phyloP scores from a whole-genome alignment of 2,797 vertebrate species.

The Spheniscus humboldti region DNA sequence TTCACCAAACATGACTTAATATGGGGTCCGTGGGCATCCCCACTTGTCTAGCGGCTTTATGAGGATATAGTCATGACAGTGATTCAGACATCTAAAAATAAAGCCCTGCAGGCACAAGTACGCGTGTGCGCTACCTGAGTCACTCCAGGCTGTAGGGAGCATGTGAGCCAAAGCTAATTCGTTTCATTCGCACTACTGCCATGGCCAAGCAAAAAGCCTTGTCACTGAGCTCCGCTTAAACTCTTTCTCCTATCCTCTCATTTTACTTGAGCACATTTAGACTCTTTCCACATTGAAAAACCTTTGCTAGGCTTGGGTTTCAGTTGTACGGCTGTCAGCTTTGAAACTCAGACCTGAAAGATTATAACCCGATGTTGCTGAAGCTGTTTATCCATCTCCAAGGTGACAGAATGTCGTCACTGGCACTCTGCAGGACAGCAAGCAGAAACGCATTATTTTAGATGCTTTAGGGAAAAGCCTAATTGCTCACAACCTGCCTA shows the following conservation, averaged over 20 bases:
- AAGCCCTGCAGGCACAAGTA: constrained; percentile 21
- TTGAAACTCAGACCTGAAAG: constrained; percentile 33
- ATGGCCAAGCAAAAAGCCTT: not conserved
- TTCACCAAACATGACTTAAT: constrained; percentile 52
- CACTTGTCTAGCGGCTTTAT: not conserved
- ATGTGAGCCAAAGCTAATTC: not conserved
- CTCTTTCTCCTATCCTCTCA: not conserved
- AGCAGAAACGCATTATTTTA: not conserved
- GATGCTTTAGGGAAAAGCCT: constrained; percentile 26
- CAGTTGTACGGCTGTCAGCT: not conserved
- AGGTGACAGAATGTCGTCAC: constrained; percentile 58
- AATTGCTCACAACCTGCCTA: constrained; percentile 21
- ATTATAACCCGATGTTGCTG: constrained; percentile 41
- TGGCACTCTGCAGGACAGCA: not conserved
- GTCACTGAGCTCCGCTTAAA: not conserved
- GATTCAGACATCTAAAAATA: constrained; percentile 58
- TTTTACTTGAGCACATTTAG: not conserved
- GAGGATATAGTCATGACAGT: not conserved
- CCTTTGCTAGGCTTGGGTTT: not conserved
- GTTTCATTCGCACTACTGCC: not conserved
- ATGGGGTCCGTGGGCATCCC: constrained; percentile 38
- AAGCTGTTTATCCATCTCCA: constrained; percentile 61
- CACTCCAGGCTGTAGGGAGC: not conserved
- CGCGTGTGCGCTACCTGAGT: not conserved
- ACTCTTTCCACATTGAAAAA: not conserved